Conservation (phyloP, 2,113 vertebrate species). For the Pica pica region DNA sequence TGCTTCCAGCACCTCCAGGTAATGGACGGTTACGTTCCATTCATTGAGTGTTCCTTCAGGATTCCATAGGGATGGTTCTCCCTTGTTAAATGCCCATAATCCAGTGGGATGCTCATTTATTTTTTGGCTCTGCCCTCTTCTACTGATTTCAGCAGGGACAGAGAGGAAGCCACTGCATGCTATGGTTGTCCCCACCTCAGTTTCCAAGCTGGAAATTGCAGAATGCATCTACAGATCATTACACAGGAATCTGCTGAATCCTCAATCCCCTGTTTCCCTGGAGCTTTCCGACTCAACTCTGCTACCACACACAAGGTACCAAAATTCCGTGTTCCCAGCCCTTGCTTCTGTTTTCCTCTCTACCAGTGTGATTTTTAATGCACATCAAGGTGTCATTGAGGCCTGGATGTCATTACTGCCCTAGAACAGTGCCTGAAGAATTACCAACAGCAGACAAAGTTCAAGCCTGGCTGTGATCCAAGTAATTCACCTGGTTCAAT, state of each 20-base stretch:
- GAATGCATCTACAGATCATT: neutral
- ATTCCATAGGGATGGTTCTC: neutral
- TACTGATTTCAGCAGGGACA: neutral
- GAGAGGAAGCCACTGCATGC: neutral
- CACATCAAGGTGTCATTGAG: neutral
- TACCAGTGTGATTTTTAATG: neutral
- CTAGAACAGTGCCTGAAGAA: neutral
- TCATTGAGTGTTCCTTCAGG: neutral
- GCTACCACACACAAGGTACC: neutral
- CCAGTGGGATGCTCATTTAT: neutral
- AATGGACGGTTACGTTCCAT: neutral
- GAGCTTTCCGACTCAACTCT: neutral
- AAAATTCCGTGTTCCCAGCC: neutral
- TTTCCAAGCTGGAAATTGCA: neutral
- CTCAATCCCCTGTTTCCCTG: neutral
- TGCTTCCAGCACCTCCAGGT: neutral
- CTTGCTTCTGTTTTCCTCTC: neutral
- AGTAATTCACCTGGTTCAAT: neutral
- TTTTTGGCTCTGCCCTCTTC: neutral
- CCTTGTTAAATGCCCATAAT: neutral
- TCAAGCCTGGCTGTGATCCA: neutral
- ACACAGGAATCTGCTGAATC: neutral
- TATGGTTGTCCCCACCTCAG: neutral
- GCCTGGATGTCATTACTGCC: neutral
- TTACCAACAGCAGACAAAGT: neutral